Evolutionary conservation across 2,113 vertebrate species (phyloP), one percentile per base, ranked within the genome.

Genomic region (Okapia johnstoni): DNA sequence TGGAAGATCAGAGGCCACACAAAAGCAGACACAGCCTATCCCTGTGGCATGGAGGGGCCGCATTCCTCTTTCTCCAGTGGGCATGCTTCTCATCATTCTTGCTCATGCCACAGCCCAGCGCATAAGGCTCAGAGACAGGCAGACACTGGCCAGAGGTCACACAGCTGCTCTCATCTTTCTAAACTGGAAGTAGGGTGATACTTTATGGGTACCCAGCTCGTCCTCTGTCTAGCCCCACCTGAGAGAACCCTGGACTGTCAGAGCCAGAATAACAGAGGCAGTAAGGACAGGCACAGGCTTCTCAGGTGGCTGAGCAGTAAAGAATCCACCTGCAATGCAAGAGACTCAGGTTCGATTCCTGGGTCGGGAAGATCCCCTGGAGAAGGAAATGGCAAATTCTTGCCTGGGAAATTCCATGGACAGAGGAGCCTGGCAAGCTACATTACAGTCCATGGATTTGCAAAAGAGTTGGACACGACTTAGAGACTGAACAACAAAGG

Each of bases 281-380:
- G 16, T 4, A 33, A 90, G 0, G 5, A 63, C 6, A 23, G 58
- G 5, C 26, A 25, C 0, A 0, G 73, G 13, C 73, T 77, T 76
- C 40, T 26, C 25, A 8, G 43, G 73, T 28, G 40, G 23, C 40
- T 43, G 13, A 77, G 73, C 2, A 0, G 14, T 77, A 46, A 46
- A 46, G 73, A 77, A 46, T 77, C 25, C 43, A 46, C 43, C 25
- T 28, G 40, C 73, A 77, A 46, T 5, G 43, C 43, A 77, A 36
- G 40, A 46, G 40, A 77, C 40, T 26, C 73, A 16, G 25, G 73
- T 46, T 77, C 2, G 2, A 15, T 77, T 26, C 43, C 73, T 77
- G 25, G 73, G 23, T 46, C 6, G 1, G 25, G 40, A 77, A 28
- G 73, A 46, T 28, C 73, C 70, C 70, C 12, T 76, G 70, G 36